Evolutionary conservation across 1,140 invertebrate genomes (phyloP).

Genomic region (Artemia franciscana): DNA sequence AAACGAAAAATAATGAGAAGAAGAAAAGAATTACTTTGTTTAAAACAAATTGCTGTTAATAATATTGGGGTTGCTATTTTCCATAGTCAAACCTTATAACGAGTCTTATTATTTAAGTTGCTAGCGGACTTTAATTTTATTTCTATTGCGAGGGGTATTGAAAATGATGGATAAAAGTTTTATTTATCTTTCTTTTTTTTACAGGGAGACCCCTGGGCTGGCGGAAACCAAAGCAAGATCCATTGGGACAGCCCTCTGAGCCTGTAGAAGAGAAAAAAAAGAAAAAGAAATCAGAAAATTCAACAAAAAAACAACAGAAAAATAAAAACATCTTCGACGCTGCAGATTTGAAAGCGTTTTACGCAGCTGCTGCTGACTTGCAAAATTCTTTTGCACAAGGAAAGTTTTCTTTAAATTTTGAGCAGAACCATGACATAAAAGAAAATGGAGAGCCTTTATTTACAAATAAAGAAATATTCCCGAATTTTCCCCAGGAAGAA

Average conservation of each 20-base stretch:
- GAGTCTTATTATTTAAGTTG: too few relatives aligned
- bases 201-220: not conserved
- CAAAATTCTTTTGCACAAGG: not conserved
- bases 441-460: not conserved
- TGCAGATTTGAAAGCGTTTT: not conserved
- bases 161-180: too few relatives aligned
- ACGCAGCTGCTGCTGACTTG: not conserved
- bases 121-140: too few relatives aligned
- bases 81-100: too few relatives aligned
- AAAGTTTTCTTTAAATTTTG: not conserved
- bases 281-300: not conserved
- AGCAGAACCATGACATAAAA: not conserved
- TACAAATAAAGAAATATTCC: not conserved
- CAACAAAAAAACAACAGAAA: not conserved
- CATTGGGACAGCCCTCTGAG: not conserved
- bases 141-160: too few relatives aligned
- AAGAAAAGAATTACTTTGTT: too few relatives aligned
- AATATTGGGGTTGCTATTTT: too few relatives aligned
- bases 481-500: not conserved
- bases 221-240: not conserved
- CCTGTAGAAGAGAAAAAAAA: not conserved
- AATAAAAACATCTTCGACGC: not conserved
- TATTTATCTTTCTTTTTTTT: not conserved
- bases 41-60: too few relatives aligned
- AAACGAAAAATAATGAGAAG: too few relatives aligned